phyloP scores from a whole-genome alignment of 2,888 invertebrate genomes.

The Phortica magna region DNA sequence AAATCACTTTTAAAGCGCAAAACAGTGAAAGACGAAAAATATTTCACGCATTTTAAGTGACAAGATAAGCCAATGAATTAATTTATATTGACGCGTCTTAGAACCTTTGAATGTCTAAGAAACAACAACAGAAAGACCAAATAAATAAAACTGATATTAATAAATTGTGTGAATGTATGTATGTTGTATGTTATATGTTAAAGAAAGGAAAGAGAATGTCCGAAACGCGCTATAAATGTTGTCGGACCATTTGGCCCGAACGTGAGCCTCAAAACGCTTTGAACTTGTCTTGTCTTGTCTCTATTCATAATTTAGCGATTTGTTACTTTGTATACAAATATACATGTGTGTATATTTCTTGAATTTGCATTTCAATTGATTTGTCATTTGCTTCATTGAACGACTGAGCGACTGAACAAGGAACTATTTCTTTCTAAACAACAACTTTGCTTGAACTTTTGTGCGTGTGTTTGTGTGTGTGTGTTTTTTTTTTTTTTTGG shows the following conservation, averaged over 20 bases:
- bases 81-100: conserved; percentile 17
- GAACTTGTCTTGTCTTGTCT: conserved; percentile 42
- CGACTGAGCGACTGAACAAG: not conserved
- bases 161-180: not conserved
- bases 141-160: not conserved
- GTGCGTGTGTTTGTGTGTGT: conserved; percentile 54
- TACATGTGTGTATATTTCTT: conserved; percentile 41
- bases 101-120: not conserved
- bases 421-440: not conserved
- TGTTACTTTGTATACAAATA: conserved; percentile 71
- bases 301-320: conserved; percentile 67
- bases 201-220: no score
- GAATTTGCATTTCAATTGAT: conserved; percentile 68
- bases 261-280: no score
- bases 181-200: no score
- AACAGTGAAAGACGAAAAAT: not conserved
- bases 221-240: no score
- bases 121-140: not conserved
- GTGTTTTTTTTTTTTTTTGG: no score
- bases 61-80: conserved; percentile 20
- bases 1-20: not conserved
- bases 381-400: conserved; percentile 43
- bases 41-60: conserved; percentile 20
- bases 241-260: no score
- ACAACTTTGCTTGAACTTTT: conserved; percentile 61